Evolutionary conservation across 2,888 invertebrate species (phyloP).

Genomic region (Tachystola acroxantha): DNA sequence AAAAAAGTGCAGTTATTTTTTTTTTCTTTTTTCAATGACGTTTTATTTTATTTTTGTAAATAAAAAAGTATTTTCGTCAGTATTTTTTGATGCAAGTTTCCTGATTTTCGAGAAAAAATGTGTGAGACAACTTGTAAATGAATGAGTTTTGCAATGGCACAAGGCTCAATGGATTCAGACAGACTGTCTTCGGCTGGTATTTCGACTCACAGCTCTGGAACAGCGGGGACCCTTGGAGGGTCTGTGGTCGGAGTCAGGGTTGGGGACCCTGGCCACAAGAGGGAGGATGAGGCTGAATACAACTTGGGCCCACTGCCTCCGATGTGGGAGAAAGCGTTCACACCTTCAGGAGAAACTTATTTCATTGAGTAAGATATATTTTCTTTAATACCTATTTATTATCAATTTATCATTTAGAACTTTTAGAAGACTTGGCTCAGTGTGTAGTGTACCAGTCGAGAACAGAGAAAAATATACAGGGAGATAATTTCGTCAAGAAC

Average conservation of each 20-base stretch:
- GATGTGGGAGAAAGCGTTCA: constrained; percentile 99
- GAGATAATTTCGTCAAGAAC: too few relatives aligned
- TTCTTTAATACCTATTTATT: too few relatives aligned
- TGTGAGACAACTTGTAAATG: constrained; percentile 11
- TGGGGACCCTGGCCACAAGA: constrained; percentile 54
- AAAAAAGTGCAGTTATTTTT: constrained; percentile 28
- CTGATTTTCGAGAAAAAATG: constrained; percentile 10
- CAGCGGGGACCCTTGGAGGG: constrained; percentile 66
- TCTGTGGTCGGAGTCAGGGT: constrained; percentile 68
- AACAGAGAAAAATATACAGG: too few relatives aligned
- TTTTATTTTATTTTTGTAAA: too few relatives aligned
- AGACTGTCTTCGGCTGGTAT: constrained; percentile 70
- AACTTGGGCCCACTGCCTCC: constrained; percentile 94
- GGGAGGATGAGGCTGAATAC: constrained; percentile 82
- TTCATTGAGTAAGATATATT: constrained; percentile 92
- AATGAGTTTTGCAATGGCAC: constrained; percentile 46
- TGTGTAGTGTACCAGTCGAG: too few relatives aligned
- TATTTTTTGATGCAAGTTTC: too few relatives aligned
- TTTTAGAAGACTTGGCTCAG: too few relatives aligned
- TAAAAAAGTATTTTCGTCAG: too few relatives aligned
- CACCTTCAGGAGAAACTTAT: constrained; percentile 97
- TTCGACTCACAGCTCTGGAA: constrained; percentile 70
- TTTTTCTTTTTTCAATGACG: too few relatives aligned
- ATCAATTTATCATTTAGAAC: too few relatives aligned
- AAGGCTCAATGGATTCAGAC: constrained; percentile 68